phyloP scores from a whole-genome alignment of 2,888 invertebrate genomes.

The Drosophila testacea region DNA sequence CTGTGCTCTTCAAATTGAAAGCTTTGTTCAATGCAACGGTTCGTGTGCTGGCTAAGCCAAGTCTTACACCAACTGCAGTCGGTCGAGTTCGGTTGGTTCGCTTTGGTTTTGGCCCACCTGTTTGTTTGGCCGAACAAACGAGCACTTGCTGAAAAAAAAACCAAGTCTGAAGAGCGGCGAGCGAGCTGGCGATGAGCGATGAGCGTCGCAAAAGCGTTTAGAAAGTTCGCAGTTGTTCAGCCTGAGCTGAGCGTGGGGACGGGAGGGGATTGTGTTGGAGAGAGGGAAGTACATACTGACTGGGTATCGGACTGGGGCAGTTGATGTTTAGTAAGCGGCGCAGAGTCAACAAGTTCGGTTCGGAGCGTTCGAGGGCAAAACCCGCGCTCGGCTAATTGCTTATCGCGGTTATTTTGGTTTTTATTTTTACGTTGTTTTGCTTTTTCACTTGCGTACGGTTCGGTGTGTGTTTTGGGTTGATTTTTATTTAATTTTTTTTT shows the following conservation, averaged over 20 bases:
- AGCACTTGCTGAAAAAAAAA: constrained; percentile 48
- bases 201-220: constrained; percentile 55
- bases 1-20: not conserved
- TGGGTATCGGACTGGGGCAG: constrained; percentile 36
- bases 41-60: constrained; percentile 29
- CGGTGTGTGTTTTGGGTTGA: constrained; percentile 10
- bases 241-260: not conserved
- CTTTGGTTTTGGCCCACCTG: constrained; percentile 35
- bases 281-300: constrained; percentile 24
- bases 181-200: constrained; percentile 34
- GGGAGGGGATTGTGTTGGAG: not conserved
- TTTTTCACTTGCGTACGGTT: constrained; percentile 22
- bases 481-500: not conserved
- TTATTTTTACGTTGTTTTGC: constrained; percentile 7
- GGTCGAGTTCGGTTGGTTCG: not conserved
- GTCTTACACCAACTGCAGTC: not conserved
- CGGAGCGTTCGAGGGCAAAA: constrained; percentile 40
- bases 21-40: constrained; percentile 10
- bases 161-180: constrained; percentile 32
- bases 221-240: constrained; percentile 50
- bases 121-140: constrained; percentile 9
- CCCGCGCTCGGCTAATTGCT: constrained; percentile 51
- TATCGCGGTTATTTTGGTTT: constrained; percentile 43
- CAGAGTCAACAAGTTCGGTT: constrained; percentile 76
- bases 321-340: constrained; percentile 73